Conservation (phyloP, 2,888 invertebrate species). For the Agonopterix subpropinquella region DNA sequence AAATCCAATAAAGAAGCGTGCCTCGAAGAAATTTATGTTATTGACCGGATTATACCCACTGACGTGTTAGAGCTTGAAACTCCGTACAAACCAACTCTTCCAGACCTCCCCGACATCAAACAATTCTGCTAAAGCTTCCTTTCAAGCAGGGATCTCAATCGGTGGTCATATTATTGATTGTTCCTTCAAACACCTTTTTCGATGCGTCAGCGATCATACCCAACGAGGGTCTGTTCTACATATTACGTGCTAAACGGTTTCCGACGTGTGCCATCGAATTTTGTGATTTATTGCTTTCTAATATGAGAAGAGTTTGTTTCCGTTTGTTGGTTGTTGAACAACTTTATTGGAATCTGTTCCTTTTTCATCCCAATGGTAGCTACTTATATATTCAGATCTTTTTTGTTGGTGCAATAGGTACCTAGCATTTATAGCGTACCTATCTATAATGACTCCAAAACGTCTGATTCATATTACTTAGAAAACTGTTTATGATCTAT, state of each 20-base stretch:
- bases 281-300: constrained; percentile 38
- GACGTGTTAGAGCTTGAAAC: constrained; percentile 35
- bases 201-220: constrained; percentile 58
- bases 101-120: background rate
- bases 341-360: too few relatives aligned
- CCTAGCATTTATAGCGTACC: too few relatives aligned
- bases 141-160: constrained; percentile 34
- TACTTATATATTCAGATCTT: too few relatives aligned
- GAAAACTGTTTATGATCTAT: too few relatives aligned
- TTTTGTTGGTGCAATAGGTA: too few relatives aligned
- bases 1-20: constrained; percentile 67
- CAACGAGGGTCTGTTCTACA: constrained; percentile 47
- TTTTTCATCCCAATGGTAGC: too few relatives aligned
- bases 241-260: constrained; percentile 58
- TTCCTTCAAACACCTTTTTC: constrained; percentile 59
- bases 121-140: background rate
- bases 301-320: constrained; percentile 2
- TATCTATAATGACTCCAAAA: too few relatives aligned
- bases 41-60: constrained; percentile 66
- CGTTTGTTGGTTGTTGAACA: too few relatives aligned
- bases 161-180: constrained; percentile 60
- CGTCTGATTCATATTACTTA: too few relatives aligned
- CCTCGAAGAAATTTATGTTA: constrained; percentile 68
- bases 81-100: constrained; percentile 33
- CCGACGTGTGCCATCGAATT: constrained; percentile 37